Percentiles rank a stretch among this genome's conserved stretches.
These are phyloP conservation scores for Petrocephalus zakoni DNA, from an alignment of 2,113 vertebrate species.

Conservation along the genomic window DNA sequence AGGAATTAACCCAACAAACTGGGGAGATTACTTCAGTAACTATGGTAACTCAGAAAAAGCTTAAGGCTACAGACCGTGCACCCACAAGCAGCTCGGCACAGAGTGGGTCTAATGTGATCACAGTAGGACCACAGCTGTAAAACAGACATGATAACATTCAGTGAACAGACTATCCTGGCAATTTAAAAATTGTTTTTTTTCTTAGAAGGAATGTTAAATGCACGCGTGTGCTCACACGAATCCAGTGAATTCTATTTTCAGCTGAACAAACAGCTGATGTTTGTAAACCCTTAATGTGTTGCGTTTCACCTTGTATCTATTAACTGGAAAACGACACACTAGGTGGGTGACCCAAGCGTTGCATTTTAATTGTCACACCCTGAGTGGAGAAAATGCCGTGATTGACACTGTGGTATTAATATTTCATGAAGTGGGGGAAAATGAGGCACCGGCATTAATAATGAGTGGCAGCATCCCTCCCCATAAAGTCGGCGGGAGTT, in stretches of 20 bases:
- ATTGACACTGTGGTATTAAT: slow-evolving; percentile 48
- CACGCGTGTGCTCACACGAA: slow-evolving; percentile 5
- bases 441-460: slow-evolving; percentile 59
- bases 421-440: slow-evolving; percentile 48
- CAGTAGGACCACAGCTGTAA: neutral
- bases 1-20: neutral
- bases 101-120: neutral
- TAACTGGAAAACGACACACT: neutral
- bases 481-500: slow-evolving; percentile 5
- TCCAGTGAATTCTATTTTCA: slow-evolving; percentile 6
- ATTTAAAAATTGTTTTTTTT: neutral
- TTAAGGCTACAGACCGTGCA: neutral
- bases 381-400: slow-evolving; percentile 27
- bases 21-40: neutral
- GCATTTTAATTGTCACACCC: slow-evolving; percentile 7
- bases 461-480: slow-evolving; percentile 36
- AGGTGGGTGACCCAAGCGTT: neutral
- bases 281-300: neutral
- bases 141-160: neutral
- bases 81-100: neutral
- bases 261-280: neutral
- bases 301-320: neutral
- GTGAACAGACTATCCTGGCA: neutral
- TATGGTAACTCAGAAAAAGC: neutral
- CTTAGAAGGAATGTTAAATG: neutral